Evolutionary conservation across 2,888 invertebrate species (phyloP), one percentile per base, ranked within the genome.

Genomic region (Cryptocheilus praepositus): DNA sequence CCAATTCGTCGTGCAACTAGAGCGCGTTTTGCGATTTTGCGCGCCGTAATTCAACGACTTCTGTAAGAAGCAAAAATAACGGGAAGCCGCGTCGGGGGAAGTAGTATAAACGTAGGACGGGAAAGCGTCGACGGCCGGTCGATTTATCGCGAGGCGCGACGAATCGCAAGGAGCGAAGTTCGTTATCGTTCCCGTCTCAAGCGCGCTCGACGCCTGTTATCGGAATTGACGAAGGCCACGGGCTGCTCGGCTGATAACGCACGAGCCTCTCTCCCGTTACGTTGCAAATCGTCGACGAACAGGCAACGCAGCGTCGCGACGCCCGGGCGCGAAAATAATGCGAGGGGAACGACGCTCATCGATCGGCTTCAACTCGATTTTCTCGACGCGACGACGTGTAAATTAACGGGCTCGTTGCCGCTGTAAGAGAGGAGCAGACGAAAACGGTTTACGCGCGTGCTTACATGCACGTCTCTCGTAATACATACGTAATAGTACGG

Each of bases 191-290:
- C 49, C 25, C n/a, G 36, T 5, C 36, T 55, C 18, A 36, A 55
- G 18, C 36, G 19, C 55, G 28, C 54, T 25, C n/a, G 28, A 25
- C 28, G 49, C 18, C n/a, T 25, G 46, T 57, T 57, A 46, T 46
- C 46, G 21, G 19, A 4, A 58, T 58, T n/a, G 57, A 22, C 19
- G 45, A 46, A 58, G 57, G 57, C 25, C 57, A 45, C 21, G 57
- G 22, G 2, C 49, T 49, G n/a, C 16, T 18, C 49, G 18, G 49
- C 49, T n/a, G 49, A 49, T 49, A 49, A 49, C 49, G 49, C 18
- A 49, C 18, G 36, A 36, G 4, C 36, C 46, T 46, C 21, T 53
- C 21, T 53, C 22, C 53, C 53, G 53, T 2, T 21, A 3, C 25
- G 53, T 19, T 8, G 53, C 19, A 18, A 53, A 25, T 25, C 25